These are phyloP conservation scores for Lochmaea crataegi DNA, from an alignment of 2,888 invertebrate genomes.

Conservation along the genomic window DNA sequence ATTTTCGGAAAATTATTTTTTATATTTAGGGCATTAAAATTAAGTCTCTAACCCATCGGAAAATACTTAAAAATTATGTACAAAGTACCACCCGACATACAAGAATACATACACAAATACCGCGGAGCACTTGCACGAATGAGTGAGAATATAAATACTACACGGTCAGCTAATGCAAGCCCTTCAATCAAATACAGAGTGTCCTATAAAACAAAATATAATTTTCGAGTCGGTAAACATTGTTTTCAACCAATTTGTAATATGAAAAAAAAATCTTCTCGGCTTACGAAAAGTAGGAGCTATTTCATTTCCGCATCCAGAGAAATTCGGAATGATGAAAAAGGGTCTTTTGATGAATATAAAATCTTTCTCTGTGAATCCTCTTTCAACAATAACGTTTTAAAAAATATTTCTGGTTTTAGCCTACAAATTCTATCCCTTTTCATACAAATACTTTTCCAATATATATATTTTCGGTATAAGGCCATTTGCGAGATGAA, in stretches of 20 bases:
- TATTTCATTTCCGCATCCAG: slow-evolving; percentile 1
- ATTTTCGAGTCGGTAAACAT: too few relatives aligned
- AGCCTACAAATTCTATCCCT: slow-evolving; percentile 5
- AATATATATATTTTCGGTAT: slow-evolving; percentile 3
- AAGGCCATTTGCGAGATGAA: slow-evolving; percentile 2
- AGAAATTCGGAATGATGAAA: slow-evolving; percentile 4
- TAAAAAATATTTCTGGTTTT: slow-evolving; percentile 6
- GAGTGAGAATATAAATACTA: too few relatives aligned
- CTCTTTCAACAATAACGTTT: slow-evolving; percentile 3
- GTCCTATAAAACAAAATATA: too few relatives aligned
- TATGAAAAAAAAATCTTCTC: not conserved
- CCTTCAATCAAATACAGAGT: too few relatives aligned
- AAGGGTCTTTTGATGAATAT: slow-evolving; percentile 7
- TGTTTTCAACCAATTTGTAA: not conserved
- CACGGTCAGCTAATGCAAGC: too few relatives aligned
- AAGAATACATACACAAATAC: too few relatives aligned
- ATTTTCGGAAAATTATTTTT: too few relatives aligned
- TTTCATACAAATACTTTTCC: not conserved
- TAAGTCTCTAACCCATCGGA: too few relatives aligned
- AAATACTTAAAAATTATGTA: too few relatives aligned
- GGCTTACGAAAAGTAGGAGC: not conserved
- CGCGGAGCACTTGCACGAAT: too few relatives aligned
- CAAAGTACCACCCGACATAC: too few relatives aligned
- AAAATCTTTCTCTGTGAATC: not conserved
- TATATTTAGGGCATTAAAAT: too few relatives aligned